These are phyloP conservation scores for Cistogaster globosa DNA, from an alignment of 2,888 invertebrate genomes.

Conservation along the genomic window DNA sequence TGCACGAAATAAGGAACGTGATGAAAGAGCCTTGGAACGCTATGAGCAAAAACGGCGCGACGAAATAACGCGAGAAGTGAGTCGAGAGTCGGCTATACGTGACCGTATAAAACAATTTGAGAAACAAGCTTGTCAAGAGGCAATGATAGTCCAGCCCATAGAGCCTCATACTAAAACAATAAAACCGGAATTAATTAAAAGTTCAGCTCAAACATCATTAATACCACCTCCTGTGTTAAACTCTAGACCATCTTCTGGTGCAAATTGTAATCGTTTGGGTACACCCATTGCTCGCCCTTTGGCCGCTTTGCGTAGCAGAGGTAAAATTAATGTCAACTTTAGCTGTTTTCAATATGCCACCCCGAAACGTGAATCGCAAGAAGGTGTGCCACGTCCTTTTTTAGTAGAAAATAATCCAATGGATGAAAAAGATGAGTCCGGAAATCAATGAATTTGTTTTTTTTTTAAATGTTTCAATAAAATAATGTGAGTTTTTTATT, in stretches of 20 bases:
- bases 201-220: background rate
- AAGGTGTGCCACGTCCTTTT: conserved; percentile 74
- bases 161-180: conserved; percentile 74
- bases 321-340: conserved; percentile 80
- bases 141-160: conserved; percentile 77
- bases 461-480: too few relatives aligned
- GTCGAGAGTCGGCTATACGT: conserved; percentile 79
- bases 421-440: background rate
- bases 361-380: conserved; percentile 81
- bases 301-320: conserved; percentile 77
- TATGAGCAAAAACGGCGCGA: conserved; percentile 79
- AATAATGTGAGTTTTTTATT: too few relatives aligned
- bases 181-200: conserved; percentile 9
- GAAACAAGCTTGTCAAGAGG: conserved; percentile 77
- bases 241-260: conserved; percentile 42
- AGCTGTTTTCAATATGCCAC: conserved; percentile 77
- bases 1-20: conserved; percentile 79
- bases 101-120: conserved; percentile 80
- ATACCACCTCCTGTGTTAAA: background rate
- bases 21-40: conserved; percentile 78
- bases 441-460: background rate
- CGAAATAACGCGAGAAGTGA: conserved; percentile 80
- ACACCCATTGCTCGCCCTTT: conserved; percentile 76
- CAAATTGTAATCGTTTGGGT: conserved; percentile 68
- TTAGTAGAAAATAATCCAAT: conserved; percentile 49